A percentile compares a stretch with the other conserved stretches of the same genome.
phyloP scores from a whole-genome alignment of 2,888 invertebrate species.

The Meliscaeva auricollis region DNA sequence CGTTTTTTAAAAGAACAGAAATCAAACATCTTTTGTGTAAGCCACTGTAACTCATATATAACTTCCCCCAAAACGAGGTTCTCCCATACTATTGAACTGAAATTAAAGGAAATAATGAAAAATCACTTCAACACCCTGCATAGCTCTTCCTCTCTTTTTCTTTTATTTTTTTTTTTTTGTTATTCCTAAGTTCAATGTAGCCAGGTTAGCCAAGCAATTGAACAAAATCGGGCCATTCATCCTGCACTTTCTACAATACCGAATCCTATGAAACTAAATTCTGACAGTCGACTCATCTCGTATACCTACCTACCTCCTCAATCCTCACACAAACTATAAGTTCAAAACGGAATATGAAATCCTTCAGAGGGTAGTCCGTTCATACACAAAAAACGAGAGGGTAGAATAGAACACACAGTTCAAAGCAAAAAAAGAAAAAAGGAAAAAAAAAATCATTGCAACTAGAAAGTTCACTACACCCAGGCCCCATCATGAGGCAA shows the following conservation, averaged over 20 bases:
- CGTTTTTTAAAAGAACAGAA: too few species aligned
- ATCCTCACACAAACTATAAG: slow-evolving; percentile 51
- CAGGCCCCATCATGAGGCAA: slow-evolving; percentile 32
- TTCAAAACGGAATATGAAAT: slow-evolving; percentile 67
- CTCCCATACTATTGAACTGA: neutral
- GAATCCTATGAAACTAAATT: slow-evolving; percentile 37
- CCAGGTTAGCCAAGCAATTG: slow-evolving; percentile 51
- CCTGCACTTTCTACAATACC: slow-evolving; percentile 12
- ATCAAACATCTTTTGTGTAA: too few species aligned
- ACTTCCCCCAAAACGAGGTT: neutral
- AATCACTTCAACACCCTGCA: neutral
- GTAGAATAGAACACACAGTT: neutral
- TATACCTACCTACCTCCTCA: neutral
- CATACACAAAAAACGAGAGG: slow-evolving; percentile 17
- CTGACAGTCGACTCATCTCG: slow-evolving; percentile 48
- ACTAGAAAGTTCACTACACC: slow-evolving; percentile 71
- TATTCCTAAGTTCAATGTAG: slow-evolving; percentile 20
- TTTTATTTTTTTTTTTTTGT: too few species aligned
- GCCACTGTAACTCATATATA: too few species aligned
- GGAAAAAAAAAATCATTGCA: slow-evolving; percentile 24
- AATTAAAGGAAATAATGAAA: slow-evolving; percentile 37
- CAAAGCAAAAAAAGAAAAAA: neutral
- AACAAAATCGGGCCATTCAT: slow-evolving; percentile 49
- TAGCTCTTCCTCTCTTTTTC: neutral
- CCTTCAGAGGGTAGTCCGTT: slow-evolving; percentile 36